Conservation (phyloP, 2,888 invertebrate genomes). For the Luffia ferchaultella region DNA sequence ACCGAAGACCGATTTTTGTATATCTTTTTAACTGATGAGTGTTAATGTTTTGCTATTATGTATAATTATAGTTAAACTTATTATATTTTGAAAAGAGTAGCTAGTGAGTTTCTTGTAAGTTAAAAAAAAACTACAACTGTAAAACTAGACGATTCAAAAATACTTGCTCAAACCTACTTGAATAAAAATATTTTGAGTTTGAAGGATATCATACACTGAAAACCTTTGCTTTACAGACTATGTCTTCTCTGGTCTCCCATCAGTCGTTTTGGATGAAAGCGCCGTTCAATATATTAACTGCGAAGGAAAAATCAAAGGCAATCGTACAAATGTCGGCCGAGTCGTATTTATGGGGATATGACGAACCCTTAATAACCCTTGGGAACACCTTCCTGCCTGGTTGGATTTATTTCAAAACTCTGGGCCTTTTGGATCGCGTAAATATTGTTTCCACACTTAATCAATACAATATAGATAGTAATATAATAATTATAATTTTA, state of each 20-base stretch:
- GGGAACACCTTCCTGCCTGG: slow-evolving; percentile 70
- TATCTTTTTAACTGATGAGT: too few species aligned
- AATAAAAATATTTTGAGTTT: too few species aligned
- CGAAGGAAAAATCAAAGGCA: slow-evolving; percentile 64
- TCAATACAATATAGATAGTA: slow-evolving; percentile 2
- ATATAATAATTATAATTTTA: slow-evolving; percentile 7
- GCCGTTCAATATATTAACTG: slow-evolving; percentile 66
- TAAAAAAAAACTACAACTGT: too few species aligned
- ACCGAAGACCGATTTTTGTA: too few species aligned
- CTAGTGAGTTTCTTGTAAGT: too few species aligned
- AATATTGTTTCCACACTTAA: slow-evolving; percentile 2
- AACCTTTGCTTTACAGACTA: slow-evolving; percentile 58
- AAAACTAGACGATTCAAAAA: too few species aligned
- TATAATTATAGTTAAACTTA: too few species aligned
- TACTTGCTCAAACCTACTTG: too few species aligned
- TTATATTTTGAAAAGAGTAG: too few species aligned
- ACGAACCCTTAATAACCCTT: slow-evolving; percentile 71
- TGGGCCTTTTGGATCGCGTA: slow-evolving; percentile 77
- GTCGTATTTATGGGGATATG: slow-evolving; percentile 80
- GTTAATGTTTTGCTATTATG: too few species aligned
- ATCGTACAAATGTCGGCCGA: slow-evolving; percentile 65
- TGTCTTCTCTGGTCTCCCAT: slow-evolving; percentile 59
- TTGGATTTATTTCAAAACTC: slow-evolving; percentile 72
- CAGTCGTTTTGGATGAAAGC: slow-evolving; percentile 65
- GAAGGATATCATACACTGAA: too few species aligned